phyloP scores from a whole-genome alignment of 1,140 invertebrate species.

The Drosophila grimshawi region DNA sequence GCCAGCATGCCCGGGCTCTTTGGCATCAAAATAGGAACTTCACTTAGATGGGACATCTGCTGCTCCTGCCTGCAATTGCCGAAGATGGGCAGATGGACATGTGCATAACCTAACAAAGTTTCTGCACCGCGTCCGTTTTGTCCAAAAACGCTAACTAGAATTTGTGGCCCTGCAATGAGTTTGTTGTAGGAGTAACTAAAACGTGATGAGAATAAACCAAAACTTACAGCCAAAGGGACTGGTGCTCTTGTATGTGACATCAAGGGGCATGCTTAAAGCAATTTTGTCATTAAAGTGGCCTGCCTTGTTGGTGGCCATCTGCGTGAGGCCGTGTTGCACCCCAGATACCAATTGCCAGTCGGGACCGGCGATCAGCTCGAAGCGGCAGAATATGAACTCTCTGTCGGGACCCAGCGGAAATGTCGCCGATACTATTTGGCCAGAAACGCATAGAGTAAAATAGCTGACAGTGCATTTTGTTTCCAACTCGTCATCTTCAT shows the following conservation, averaged over 20 bases:
- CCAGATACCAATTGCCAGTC: constrained; percentile 83
- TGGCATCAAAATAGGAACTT: constrained; percentile 73
- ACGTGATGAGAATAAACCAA: not conserved
- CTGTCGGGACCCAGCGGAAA: constrained; percentile 80
- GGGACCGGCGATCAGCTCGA: constrained; percentile 76
- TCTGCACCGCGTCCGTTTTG: constrained; percentile 74
- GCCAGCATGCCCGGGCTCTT: constrained; percentile 71
- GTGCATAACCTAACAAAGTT: constrained; percentile 77
- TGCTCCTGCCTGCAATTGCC: constrained; percentile 36
- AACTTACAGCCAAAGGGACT: constrained; percentile 84
- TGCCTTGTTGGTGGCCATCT: constrained; percentile 67
- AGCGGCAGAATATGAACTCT: constrained; percentile 79
- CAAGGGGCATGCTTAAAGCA: constrained; percentile 84
- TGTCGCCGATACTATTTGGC: constrained; percentile 77
- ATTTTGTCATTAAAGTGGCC: constrained; percentile 78
- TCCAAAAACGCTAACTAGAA: constrained; percentile 83
- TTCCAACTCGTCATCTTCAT: constrained; percentile 29
- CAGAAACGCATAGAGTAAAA: constrained; percentile 71
- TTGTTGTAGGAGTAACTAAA: not conserved
- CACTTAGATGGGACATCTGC: constrained; percentile 18
- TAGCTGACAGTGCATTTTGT: constrained; percentile 61
- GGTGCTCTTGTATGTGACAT: constrained; percentile 81
- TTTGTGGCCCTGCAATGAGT: constrained; percentile 79
- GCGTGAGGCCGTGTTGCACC: constrained; percentile 78
- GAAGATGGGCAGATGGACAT: constrained; percentile 80